Evolutionary conservation across 2,797 vertebrate genomes (phyloP), one percentile per base, ranked within the genome.

Genomic region (Cuniculus paca): DNA sequence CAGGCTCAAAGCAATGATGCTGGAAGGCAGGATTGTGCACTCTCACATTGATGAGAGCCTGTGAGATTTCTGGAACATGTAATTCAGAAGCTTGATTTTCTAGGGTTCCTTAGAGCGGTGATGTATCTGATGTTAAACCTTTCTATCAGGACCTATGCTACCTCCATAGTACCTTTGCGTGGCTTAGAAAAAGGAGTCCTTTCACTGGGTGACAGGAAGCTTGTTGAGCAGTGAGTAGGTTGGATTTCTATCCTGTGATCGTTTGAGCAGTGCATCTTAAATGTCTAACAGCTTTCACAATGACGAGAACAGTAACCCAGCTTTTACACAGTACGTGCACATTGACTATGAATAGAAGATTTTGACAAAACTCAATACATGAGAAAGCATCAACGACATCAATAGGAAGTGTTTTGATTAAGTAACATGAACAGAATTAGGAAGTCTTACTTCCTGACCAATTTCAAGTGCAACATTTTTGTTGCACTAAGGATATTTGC

Each of bases 21-120:
- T 80, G 94, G 54, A 94, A 92, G 42, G 34, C 28, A 79, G 31
- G 79, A 79, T 70, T 36, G 28, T 90, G 24, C 36, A 56, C 28
- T 17, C 39, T 94, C 34, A 36, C 68, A 87, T 56, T 90, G 80
- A 52, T 63, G 42, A 85, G 28, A 65, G n/a, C 2, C 48, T 82
- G 74, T 81, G 87, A 36, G 36, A 65, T n/a, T 70, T 95, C 80
- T 95, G 72, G 60, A 88, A 81, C 42, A 63, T 65, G 45, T 82
- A 82, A 91, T 92, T 89, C 75, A 90, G 31, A 89, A 78, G 39
- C 20, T 85, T 81, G 39, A 39, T 87, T 10, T n/a, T 65, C 56
- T 56, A 79, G 36, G 7, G 2, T 80, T 52, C 70, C 48, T 52
- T 92, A 92, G 78, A 95, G 24, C 12, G 45, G 1, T 85, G 39